Conservation (phyloP, 2,888 invertebrate species). For the Agrotis exclamationis region DNA sequence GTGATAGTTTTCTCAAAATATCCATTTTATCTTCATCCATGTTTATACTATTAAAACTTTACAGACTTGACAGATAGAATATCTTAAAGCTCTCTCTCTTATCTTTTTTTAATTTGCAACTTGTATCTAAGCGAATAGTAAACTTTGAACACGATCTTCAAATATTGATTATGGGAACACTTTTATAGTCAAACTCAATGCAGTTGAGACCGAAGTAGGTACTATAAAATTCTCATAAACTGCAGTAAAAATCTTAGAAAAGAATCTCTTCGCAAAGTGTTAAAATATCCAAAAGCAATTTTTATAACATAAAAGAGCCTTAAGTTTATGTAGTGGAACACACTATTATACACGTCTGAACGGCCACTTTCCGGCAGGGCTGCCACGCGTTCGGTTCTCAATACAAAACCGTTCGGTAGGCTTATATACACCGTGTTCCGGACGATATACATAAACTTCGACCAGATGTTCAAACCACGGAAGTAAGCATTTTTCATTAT, state of each 20-base stretch:
- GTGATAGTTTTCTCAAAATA: no score
- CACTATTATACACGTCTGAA: constrained; percentile 40
- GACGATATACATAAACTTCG: no score
- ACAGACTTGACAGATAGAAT: no score
- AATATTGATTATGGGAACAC: neutral
- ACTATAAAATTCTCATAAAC: neutral
- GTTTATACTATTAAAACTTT: no score
- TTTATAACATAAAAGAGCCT: constrained; percentile 18
- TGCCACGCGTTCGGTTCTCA: constrained; percentile 16
- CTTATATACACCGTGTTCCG: no score
- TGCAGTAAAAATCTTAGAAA: neutral
- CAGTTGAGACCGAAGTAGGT: no score
- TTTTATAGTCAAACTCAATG: neutral
- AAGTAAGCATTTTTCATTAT: no score
- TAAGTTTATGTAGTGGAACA: constrained; percentile 44
- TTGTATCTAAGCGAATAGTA: neutral
- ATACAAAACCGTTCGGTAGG: constrained; percentile 2
- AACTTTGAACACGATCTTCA: neutral
- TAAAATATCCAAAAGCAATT: constrained; percentile 29
- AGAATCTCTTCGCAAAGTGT: neutral
- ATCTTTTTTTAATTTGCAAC: no score
- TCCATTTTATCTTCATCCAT: no score
- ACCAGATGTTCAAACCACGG: no score
- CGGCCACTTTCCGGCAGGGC: constrained; percentile 31
- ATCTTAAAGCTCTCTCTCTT: no score